Percentiles rank a stretch among this genome's conserved stretches.
Evolutionary conservation across 1,140 invertebrate species (phyloP).

Genomic region (Euborellia annulipes): DNA sequence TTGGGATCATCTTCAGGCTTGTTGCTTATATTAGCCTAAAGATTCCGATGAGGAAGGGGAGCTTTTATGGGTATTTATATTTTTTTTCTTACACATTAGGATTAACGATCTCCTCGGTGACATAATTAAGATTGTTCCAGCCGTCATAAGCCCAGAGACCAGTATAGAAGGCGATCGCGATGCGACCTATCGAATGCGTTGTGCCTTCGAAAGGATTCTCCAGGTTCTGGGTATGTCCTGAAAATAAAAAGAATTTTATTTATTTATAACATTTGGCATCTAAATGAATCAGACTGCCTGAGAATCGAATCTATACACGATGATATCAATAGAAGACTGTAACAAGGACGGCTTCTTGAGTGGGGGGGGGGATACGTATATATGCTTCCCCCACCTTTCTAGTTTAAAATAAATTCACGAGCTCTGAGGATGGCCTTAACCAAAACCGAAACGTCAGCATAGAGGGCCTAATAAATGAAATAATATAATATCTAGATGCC

Average conservation of each 20-base stretch:
- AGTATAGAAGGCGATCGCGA: slow-evolving; percentile 92
- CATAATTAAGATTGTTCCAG: slow-evolving; percentile 98
- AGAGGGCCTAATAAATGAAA: too few relatives aligned
- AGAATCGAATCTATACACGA: too few relatives aligned
- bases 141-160: slow-evolving; percentile 98
- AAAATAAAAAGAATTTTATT: slow-evolving; percentile 11
- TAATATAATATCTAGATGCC: too few relatives aligned
- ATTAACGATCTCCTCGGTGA: slow-evolving; percentile 97
- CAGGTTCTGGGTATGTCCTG: slow-evolving; percentile 78
- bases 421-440: too few relatives aligned
- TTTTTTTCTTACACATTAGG: slow-evolving; percentile 83
- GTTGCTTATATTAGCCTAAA: too few relatives aligned
- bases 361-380: neutral
- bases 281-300: too few relatives aligned
- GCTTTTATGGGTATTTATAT: too few relatives aligned
- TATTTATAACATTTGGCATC: too few relatives aligned
- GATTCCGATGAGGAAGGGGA: too few relatives aligned
- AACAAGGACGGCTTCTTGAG: neutral
- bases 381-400: neutral
- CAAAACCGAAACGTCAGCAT: too few relatives aligned
- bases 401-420: too few relatives aligned
- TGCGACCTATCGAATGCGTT: slow-evolving; percentile 60
- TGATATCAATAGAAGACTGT: neutral
- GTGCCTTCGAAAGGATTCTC: slow-evolving; percentile 69
- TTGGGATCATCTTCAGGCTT: too few relatives aligned